Evolutionary conservation across 1,140 invertebrate species (phyloP).

Genomic region (Eupeodes corollae): DNA sequence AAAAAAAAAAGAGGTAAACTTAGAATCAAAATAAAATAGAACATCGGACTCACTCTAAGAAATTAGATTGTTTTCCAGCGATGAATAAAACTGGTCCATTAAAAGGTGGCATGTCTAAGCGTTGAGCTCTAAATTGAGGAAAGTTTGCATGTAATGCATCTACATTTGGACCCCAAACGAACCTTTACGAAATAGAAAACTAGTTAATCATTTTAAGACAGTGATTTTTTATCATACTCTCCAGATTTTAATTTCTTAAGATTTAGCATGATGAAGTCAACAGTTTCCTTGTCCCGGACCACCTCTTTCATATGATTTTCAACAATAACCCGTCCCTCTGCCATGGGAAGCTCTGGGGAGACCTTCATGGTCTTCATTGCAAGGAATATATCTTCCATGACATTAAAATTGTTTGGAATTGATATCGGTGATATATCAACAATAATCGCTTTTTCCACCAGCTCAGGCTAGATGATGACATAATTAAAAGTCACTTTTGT

Average conservation of each 20-base stretch:
- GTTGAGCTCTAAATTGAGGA: slow-evolving; percentile 44
- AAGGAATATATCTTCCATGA: slow-evolving; percentile 53
- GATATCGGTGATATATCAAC: slow-evolving; percentile 73
- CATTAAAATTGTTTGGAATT: slow-evolving; percentile 48
- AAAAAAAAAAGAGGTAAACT: slow-evolving; percentile 10
- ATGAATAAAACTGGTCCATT: slow-evolving; percentile 67
- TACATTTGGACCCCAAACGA: slow-evolving; percentile 41
- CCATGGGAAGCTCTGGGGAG: slow-evolving; percentile 46
- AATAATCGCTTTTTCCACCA: slow-evolving; percentile 67
- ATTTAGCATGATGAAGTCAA: slow-evolving; percentile 44
- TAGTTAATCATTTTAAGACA: not conserved
- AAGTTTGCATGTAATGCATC: slow-evolving; percentile 54
- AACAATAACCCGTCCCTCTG: slow-evolving; percentile 50
- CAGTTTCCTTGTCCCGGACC: slow-evolving; percentile 38
- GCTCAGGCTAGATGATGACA: slow-evolving; percentile 51
- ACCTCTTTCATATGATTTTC: slow-evolving; percentile 41
- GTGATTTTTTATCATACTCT: slow-evolving; percentile 14
- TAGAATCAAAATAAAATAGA: slow-evolving; percentile 4
- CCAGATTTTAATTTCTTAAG: slow-evolving; percentile 22
- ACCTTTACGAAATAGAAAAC: slow-evolving; percentile 10
- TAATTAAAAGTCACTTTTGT: not conserved
- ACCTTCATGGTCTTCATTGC: slow-evolving; percentile 51
- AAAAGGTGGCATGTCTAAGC: slow-evolving; percentile 41
- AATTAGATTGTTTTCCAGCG: slow-evolving; percentile 66
- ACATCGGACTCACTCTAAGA: slow-evolving; percentile 50